Evolutionary conservation across 2,797 vertebrate genomes (phyloP).

Genomic region (Schizopygopsis malacanthus): DNA sequence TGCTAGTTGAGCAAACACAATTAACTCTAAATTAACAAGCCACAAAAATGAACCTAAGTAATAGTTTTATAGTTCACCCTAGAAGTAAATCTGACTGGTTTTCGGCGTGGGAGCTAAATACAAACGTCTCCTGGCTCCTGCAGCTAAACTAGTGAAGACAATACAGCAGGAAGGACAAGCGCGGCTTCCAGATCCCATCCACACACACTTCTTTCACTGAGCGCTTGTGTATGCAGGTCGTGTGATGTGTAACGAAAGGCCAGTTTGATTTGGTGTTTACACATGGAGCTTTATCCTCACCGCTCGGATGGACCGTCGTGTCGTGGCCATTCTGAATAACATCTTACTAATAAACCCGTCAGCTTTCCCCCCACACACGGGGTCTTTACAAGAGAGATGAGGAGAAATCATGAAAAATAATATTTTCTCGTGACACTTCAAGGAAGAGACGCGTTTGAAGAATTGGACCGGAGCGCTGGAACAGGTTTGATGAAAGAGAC

Average conservation of each 20-base stretch:
- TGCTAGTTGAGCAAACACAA: neutral
- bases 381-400: constrained; percentile 16
- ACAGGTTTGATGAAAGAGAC: constrained; percentile 38
- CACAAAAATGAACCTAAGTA: constrained; percentile 1
- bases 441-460: constrained; percentile 40
- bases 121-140: constrained; percentile 8
- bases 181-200: neutral
- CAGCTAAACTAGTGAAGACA: constrained; percentile 25
- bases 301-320: constrained; percentile 52
- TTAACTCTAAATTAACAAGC: constrained; percentile 33
- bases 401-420: constrained; percentile 42
- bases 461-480: constrained; percentile 3
- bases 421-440: constrained; percentile 50
- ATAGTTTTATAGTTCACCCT: neutral
- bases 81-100: constrained; percentile 8
- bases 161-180: neutral
- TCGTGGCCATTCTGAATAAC: constrained; percentile 36
- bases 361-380: neutral
- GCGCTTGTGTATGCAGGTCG: neutral
- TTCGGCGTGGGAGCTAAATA: constrained; percentile 17
- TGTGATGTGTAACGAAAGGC: neutral
- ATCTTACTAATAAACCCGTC: constrained; percentile 44
- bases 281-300: constrained; percentile 56
- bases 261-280: constrained; percentile 62
- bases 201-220: neutral